These are phyloP conservation scores for Nycteola revayana DNA, from an alignment of 2,888 invertebrate genomes.

Conservation along the genomic window DNA sequence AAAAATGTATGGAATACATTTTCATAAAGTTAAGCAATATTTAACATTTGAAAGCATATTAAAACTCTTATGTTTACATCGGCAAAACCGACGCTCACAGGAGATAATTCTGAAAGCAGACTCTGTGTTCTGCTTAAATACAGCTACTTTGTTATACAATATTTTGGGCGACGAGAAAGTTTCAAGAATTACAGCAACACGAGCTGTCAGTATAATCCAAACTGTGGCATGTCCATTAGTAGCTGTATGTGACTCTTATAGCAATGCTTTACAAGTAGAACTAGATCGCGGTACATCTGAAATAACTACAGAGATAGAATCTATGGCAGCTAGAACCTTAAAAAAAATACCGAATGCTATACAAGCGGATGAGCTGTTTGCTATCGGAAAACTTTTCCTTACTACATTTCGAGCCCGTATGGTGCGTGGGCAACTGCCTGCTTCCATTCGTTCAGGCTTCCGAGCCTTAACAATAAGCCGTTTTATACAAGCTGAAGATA, in stretches of 20 bases:
- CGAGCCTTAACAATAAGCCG: slow-evolving; percentile 64
- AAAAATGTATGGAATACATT: slow-evolving; percentile 53
- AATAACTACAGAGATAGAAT: slow-evolving; percentile 57
- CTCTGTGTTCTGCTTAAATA: slow-evolving; percentile 64
- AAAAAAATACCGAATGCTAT: slow-evolving; percentile 50
- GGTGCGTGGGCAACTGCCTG: slow-evolving; percentile 52
- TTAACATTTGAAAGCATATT: slow-evolving; percentile 44
- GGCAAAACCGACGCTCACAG: slow-evolving; percentile 45
- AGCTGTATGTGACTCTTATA: slow-evolving; percentile 70
- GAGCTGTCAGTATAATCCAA: slow-evolving; percentile 57
- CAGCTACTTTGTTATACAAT: slow-evolving; percentile 57
- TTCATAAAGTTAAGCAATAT: slow-evolving; percentile 50
- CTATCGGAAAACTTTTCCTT: slow-evolving; percentile 67
- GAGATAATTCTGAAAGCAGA: slow-evolving; percentile 48
- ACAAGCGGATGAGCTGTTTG: slow-evolving; percentile 65
- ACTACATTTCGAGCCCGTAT: slow-evolving; percentile 65
- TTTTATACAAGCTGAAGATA: slow-evolving; percentile 60
- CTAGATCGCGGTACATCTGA: slow-evolving; percentile 58
- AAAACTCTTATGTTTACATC: slow-evolving; percentile 39
- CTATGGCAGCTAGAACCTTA: slow-evolving; percentile 51
- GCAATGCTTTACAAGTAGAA: slow-evolving; percentile 71
- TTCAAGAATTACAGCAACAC: slow-evolving; percentile 49
- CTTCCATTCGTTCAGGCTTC: slow-evolving; percentile 63
- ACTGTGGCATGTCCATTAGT: slow-evolving; percentile 57
- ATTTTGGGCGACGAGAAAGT: slow-evolving; percentile 53